Conservation (phyloP, 37 sponge, comb jelly and placozoan species). For the Diacarnus erythraeanus region DNA sequence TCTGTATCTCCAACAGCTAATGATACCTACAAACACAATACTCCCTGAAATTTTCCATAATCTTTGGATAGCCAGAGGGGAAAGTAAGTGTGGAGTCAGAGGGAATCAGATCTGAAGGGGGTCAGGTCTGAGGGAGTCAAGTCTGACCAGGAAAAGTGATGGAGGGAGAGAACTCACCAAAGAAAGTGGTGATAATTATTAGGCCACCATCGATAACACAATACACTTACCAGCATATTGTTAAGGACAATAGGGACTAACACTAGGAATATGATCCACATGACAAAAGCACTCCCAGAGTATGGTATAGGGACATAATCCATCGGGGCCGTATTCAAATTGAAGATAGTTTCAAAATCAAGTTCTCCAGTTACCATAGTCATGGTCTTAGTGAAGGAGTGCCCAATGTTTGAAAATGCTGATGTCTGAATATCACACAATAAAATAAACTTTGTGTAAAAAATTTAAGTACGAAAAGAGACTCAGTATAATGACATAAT, state of each 20-base stretch:
- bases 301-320: constrained; percentile 6
- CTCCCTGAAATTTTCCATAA: background rate
- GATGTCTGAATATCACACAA: constrained; percentile 36
- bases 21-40: background rate
- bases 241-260: constrained; percentile 86
- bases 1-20: background rate
- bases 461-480: background rate
- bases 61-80: too few relatives aligned
- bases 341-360: constrained; percentile 78
- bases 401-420: constrained; percentile 43
- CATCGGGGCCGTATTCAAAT: background rate
- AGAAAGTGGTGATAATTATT: too few relatives aligned
- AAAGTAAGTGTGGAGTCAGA: background rate
- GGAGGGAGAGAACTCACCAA: too few relatives aligned
- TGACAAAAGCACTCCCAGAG: constrained; percentile 32
- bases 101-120: background rate
- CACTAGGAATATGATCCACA: constrained; percentile 82
- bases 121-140: background rate
- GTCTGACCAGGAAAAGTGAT: too few relatives aligned
- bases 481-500: background rate
- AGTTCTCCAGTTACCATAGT: constrained; percentile 88
- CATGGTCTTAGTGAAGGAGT: constrained; percentile 67
- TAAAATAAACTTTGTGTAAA: constrained; percentile 24
- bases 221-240: constrained; percentile 76
- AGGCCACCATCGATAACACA: too few relatives aligned